These are phyloP conservation scores for Nephrotoma appendiculata DNA, from an alignment of 2,888 invertebrate species.

Conservation along the genomic window DNA sequence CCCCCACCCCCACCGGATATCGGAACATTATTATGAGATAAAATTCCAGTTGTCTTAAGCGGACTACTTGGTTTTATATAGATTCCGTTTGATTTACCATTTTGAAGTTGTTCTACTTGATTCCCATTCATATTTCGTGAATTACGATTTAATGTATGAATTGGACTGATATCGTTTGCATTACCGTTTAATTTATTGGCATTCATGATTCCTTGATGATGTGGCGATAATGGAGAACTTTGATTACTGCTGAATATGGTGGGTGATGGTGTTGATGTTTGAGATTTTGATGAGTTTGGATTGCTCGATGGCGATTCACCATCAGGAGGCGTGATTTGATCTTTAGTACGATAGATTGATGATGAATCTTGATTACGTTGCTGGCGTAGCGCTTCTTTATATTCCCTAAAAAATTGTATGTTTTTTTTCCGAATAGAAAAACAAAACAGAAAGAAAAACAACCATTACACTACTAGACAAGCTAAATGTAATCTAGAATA, in stretches of 20 bases:
- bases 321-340: conserved; percentile 16
- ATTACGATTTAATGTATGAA: background rate
- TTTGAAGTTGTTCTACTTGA: conserved; percentile 2
- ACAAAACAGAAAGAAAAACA: conserved; percentile 2
- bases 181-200: background rate
- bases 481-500: background rate
- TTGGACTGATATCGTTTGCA: background rate
- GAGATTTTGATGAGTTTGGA: conserved; percentile 12
- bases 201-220: conserved; percentile 15
- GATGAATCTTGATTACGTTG: conserved; percentile 64
- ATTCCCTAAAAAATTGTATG: conserved; percentile 46
- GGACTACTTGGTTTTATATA: conserved; percentile 37
- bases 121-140: conserved; percentile 35
- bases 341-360: conserved; percentile 46
- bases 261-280: conserved; percentile 11
- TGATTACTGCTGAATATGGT: conserved; percentile 8
- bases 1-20: background rate
- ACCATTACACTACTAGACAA: background rate
- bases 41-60: conserved; percentile 21
- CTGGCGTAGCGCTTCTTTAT: conserved; percentile 77
- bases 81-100: background rate
- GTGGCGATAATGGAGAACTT: conserved; percentile 19
- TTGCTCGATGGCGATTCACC: conserved; percentile 14
- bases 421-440: conserved; percentile 7
- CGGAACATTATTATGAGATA: conserved; percentile 20